Conservation (phyloP, 2,113 vertebrate species). For the Menidia beryllina region DNA sequence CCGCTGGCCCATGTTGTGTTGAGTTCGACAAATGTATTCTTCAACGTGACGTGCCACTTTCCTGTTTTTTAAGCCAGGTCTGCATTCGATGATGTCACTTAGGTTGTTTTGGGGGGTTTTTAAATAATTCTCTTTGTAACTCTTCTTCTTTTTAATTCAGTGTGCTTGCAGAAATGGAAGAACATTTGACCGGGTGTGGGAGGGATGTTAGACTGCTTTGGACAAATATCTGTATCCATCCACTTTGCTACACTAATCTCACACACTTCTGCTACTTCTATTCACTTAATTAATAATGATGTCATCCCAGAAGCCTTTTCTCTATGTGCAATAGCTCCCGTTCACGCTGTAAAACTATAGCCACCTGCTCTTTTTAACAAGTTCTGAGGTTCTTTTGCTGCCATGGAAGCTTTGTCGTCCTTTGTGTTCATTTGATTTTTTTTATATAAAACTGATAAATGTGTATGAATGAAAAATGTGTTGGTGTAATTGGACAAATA, state of each 20-base stretch:
- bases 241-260: slow-evolving; percentile 19
- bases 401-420: slow-evolving; percentile 51
- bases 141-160: slow-evolving; percentile 5
- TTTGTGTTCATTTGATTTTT: slow-evolving; percentile 38
- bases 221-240: slow-evolving; percentile 25
- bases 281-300: slow-evolving; percentile 69
- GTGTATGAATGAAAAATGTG: slow-evolving; percentile 57
- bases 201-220: slow-evolving; percentile 6
- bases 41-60: slow-evolving; percentile 27
- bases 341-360: slow-evolving; percentile 47
- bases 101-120: slow-evolving; percentile 5
- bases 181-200: slow-evolving; percentile 9
- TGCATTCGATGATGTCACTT: slow-evolving; percentile 67
- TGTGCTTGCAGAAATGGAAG: slow-evolving; percentile 24
- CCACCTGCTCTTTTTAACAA: slow-evolving; percentile 37
- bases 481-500: slow-evolving; percentile 58
- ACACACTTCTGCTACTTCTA: slow-evolving; percentile 43
- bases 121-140: slow-evolving; percentile 24
- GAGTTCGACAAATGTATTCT: slow-evolving; percentile 17
- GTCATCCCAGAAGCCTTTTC: slow-evolving; percentile 72
- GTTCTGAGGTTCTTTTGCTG: slow-evolving; percentile 47
- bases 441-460: slow-evolving; percentile 36
- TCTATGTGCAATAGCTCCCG: slow-evolving; percentile 68
- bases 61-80: slow-evolving; percentile 35
- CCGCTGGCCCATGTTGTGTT: slow-evolving; percentile 13